Conservation (phyloP, 2,888 invertebrate genomes). For the Omphaloscelis lunosa region DNA sequence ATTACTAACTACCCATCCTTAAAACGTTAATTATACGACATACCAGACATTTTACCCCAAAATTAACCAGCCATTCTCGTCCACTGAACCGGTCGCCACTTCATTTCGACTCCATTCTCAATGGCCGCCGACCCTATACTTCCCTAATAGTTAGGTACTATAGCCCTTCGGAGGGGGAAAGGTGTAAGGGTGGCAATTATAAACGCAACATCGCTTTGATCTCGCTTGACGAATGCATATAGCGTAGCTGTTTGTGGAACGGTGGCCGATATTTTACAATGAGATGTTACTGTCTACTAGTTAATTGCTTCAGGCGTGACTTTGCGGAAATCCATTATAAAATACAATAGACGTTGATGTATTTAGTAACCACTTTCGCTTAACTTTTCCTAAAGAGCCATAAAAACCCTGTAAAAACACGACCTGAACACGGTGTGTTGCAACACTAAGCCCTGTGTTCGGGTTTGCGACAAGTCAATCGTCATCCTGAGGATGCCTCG, state of each 20-base stretch:
- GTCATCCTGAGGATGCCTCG: no score
- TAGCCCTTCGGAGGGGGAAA: conserved; percentile 58
- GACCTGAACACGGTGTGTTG: no score
- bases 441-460: no score
- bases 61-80: conserved; percentile 45
- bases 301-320: no score
- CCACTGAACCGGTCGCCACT: conserved; percentile 47
- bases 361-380: no score
- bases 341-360: no score
- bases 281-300: conserved; percentile 21
- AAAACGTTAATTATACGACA: conserved; percentile 41
- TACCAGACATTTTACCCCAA: conserved; percentile 44
- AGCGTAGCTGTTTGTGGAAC: conserved; percentile 63
- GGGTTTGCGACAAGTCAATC: no score
- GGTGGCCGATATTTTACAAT: conserved; percentile 56
- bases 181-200: conserved; percentile 81
- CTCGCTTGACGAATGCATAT: conserved; percentile 67
- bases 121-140: conserved; percentile 52
- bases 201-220: conserved; percentile 80
- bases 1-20: conserved; percentile 9
- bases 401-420: no score
- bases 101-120: conserved; percentile 44
- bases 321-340: no score
- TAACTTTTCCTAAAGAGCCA: no score
- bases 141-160: conserved; percentile 42